These are phyloP conservation scores for Psilopsiagon aymara DNA, from an alignment of 2,113 vertebrate genomes.

Conservation along the genomic window DNA sequence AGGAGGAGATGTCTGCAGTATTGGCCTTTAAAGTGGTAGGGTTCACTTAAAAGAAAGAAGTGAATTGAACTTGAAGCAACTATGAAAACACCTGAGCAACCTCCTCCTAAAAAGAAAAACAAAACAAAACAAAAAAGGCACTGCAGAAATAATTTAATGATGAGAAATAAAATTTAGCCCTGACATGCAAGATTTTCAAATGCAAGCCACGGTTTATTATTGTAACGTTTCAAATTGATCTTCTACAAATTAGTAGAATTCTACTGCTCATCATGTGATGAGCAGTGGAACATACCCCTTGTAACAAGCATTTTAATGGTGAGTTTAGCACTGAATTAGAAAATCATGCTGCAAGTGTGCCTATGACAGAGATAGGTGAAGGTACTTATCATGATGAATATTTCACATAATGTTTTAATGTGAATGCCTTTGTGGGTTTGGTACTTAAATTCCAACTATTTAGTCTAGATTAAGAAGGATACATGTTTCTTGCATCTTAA, in stretches of 20 bases:
- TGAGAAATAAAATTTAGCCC: conserved; percentile 29
- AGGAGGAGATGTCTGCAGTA: not conserved
- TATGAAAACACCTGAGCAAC: conserved; percentile 13
- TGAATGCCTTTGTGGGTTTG: not conserved
- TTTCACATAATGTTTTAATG: not conserved
- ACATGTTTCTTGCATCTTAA: not conserved
- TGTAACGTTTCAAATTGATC: not conserved
- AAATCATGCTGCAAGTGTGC: not conserved
- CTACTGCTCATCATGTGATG: not conserved
- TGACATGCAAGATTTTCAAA: not conserved
- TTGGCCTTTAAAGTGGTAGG: not conserved
- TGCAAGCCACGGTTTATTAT: not conserved
- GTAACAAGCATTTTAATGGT: not conserved
- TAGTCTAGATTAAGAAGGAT: not conserved
- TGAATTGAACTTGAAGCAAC: conserved; percentile 9
- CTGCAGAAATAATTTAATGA: not conserved
- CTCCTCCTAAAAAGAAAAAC: not conserved
- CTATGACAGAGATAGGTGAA: not conserved
- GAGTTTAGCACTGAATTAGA: not conserved
- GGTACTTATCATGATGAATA: not conserved
- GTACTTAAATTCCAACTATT: not conserved
- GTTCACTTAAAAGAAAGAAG: not conserved
- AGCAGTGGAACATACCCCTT: not conserved
- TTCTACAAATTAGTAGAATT: not conserved
- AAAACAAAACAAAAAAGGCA: not conserved